Evolutionary conservation across 2,797 vertebrate species (phyloP), one percentile per base, ranked within the genome.

Genomic region (Manis crassicaudata): DNA sequence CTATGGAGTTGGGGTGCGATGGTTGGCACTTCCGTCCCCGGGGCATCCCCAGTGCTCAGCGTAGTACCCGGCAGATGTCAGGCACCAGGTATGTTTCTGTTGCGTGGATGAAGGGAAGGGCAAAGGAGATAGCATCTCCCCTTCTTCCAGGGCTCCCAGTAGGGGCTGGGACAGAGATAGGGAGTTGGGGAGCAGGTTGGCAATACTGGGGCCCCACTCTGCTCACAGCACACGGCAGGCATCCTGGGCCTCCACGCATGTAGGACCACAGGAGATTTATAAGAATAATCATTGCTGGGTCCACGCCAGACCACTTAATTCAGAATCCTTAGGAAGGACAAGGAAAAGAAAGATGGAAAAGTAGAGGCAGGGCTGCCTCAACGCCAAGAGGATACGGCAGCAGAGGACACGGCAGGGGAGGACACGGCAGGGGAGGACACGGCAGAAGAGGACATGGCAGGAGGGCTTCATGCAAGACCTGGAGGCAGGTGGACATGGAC

Each of bases 341-440:
- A 35, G 35, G 14, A n/a, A 46, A 58, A 13, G 20, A 8, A 29
- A 46, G 52, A 7, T 29, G 0, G 17, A 50, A 40, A 54, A 35
- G n/a, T 11, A 52, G 67, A 54, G 6, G 29, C 9, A 46, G 72
- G 60, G 5, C n/a, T 5, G 0, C 29, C 7, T 32, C 65, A 23
- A 6, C 11, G 14, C 35, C 56, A n/a, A 54, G 35, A 35, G 35
- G 35, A 35, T 35, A 35, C 35, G 35, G 35, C 35, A 35, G 35
- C 35, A 40, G 37, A 40, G 37, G 37, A 40, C 37, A 40, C 37
- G 37, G 37, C 37, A 40, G 37, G 37, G 5, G 43, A 52, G 43
- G 25, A 27, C 0, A 0, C 2, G 7, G 35, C 11, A 18, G 29
- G n/a, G 5, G 43, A 52, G 43, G 25, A 27, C 0, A 0, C 2